Base-by-base conservation (phyloP, 2,113 vertebrate genomes). In the Rhynchopsitta pachyrhyncha region DNA sequence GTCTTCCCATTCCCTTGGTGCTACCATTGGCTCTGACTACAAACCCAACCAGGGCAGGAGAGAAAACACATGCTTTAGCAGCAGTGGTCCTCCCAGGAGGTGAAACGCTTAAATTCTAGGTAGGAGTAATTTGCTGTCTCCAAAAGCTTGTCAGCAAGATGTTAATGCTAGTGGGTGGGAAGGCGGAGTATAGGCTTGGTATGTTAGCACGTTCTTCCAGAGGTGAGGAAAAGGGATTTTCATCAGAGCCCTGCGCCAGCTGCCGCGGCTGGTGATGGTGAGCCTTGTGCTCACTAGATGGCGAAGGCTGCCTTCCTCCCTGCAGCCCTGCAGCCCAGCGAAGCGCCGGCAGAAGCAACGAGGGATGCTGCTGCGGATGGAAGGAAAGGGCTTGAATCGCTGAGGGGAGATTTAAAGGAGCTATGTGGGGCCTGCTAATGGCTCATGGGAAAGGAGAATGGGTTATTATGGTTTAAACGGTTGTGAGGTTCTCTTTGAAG, bases 261-360 rank as follows among this genome's bases (percentile, higher is more conserved):
- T 1, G 33, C 63, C 39, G 88, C 29, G 25, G 86, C 22, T 4
- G 33, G 83, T 44, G 93, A 79, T 95, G 88, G 84, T 78, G 77
- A 55, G 33, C 5, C 9, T 42, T 83, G 86, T 83, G 86, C 80
- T 96, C 97, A 95, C 96, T 97, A 97, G 96, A 88, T 97, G 96
- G 96, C 97, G 95, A 97, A 73, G 96, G 92, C 84, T 19, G 66
- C 87, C 88, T 93, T 95, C 73, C 46, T 90, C 87, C 82, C 82
- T n/a, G 82, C 82, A 39, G 20, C 6, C 31, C 9, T 2, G 11
- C 37, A 0, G 9, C 31, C 41, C 17, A 2, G 4, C 52, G 55
- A 5, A 19, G 44, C 39, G 74, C 69, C 67, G 5, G 0, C 28
- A 29, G 59, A 35, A 75, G 55, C 74, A 20, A 33, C 10, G 14